These are phyloP conservation scores for Verasper variegatus DNA, from an alignment of 2,113 vertebrate genomes.

Conservation along the genomic window DNA sequence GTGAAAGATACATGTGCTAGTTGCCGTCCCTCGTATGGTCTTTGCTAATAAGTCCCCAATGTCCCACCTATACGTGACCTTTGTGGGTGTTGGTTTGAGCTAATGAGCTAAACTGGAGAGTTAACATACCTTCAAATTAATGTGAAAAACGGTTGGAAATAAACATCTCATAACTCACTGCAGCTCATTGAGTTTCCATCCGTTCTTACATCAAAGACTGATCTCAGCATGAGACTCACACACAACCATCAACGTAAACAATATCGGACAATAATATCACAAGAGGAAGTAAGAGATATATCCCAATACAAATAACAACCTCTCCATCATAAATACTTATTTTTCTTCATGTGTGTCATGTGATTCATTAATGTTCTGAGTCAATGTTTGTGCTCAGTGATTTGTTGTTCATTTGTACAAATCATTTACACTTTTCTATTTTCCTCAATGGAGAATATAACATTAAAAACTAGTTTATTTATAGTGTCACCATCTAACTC, in stretches of 20 bases:
- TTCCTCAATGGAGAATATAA: not conserved
- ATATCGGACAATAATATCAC: not conserved
- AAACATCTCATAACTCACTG: not conserved
- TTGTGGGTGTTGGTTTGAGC: constrained; percentile 30
- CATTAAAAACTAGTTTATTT: not conserved
- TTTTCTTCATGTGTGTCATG: not conserved
- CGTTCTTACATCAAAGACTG: not conserved
- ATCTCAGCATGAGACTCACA: not conserved
- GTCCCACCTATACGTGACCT: constrained; percentile 55
- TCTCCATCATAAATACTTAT: no score
- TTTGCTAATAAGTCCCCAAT: constrained; percentile 57
- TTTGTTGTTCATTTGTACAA: not conserved
- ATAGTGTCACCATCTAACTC: not conserved
- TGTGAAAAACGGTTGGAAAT: not conserved
- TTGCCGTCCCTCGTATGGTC: not conserved
- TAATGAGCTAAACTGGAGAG: constrained; percentile 12
- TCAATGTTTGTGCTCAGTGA: not conserved
- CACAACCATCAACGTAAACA: not conserved
- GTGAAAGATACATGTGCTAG: constrained; percentile 24
- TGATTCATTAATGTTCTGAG: not conserved
- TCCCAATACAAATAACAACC: no score
- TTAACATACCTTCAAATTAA: not conserved
- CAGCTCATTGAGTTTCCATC: not conserved
- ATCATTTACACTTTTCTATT: not conserved
- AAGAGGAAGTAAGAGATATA: not conserved